A percentile compares a stretch with the other conserved stretches of the same genome.
Evolutionary conservation across 2,113 vertebrate genomes (phyloP).

Genomic region (Diphyllodes magnificus): DNA sequence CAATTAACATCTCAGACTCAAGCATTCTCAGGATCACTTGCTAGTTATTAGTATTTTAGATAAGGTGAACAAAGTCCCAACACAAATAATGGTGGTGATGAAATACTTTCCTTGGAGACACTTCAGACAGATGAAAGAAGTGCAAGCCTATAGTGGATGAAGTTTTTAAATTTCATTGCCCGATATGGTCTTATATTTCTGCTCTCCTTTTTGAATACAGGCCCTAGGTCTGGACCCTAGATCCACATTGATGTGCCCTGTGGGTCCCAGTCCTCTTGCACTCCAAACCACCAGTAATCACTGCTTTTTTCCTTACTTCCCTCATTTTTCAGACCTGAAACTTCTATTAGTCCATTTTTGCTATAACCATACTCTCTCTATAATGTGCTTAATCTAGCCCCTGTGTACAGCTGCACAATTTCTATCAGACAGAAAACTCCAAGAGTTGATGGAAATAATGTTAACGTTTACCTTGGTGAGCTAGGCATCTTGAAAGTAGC

Average conservation of each 20-base stretch:
- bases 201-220: neutral
- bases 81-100: neutral
- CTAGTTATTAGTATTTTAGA: neutral
- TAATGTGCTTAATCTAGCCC: neutral
- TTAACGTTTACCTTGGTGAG: neutral
- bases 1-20: neutral
- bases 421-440: neutral
- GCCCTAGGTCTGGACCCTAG: neutral
- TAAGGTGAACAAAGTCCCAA: neutral
- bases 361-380: neutral
- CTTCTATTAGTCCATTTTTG: neutral
- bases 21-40: neutral
- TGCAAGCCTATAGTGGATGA: neutral
- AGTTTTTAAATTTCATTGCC: neutral
- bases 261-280: neutral
- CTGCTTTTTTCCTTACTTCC: neutral
- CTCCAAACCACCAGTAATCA: neutral
- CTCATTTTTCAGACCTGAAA: neutral
- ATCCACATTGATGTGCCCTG: neutral
- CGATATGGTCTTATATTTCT: neutral
- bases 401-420: neutral
- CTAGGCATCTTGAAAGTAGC: neutral
- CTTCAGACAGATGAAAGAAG: neutral
- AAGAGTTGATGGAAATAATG: neutral
- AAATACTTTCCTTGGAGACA: neutral